These are phyloP conservation scores for Mythimna pallens DNA, from an alignment of 2,888 invertebrate genomes.

Conservation along the genomic window DNA sequence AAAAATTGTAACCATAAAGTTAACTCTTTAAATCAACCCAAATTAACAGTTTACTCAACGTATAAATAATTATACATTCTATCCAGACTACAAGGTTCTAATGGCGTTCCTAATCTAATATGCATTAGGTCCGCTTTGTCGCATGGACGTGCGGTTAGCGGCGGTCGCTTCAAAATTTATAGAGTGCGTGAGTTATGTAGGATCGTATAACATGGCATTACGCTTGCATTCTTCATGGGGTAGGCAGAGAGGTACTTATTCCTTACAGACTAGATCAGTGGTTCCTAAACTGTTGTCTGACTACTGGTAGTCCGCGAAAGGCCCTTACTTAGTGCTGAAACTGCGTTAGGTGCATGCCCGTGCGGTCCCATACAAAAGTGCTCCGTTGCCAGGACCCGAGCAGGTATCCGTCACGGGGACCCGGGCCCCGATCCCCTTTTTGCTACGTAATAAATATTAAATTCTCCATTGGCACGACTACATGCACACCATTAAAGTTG, in stretches of 20 bases:
- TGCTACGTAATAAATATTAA: no score
- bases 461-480: no score
- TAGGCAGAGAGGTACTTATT: not conserved
- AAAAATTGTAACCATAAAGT: not conserved
- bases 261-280: no score
- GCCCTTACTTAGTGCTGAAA: no score
- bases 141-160: constrained; percentile 30
- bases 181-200: constrained; percentile 19
- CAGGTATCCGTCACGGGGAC: no score
- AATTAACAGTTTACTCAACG: constrained; percentile 5
- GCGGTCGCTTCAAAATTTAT: constrained; percentile 32
- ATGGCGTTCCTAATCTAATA: constrained; percentile 39
- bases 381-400: no score
- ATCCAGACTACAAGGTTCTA: constrained; percentile 9
- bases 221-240: not conserved
- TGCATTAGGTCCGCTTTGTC: constrained; percentile 48
- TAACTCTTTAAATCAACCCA: not conserved
- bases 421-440: no score
- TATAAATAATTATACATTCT: constrained; percentile 24
- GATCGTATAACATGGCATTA: not conserved
- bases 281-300: no score
- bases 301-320: no score
- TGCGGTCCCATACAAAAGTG: no score
- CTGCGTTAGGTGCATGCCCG: no score
- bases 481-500: no score